These are phyloP conservation scores for Neolamprologus kungweensis DNA, from an alignment of 2,113 vertebrate genomes.

Conservation along the genomic window DNA sequence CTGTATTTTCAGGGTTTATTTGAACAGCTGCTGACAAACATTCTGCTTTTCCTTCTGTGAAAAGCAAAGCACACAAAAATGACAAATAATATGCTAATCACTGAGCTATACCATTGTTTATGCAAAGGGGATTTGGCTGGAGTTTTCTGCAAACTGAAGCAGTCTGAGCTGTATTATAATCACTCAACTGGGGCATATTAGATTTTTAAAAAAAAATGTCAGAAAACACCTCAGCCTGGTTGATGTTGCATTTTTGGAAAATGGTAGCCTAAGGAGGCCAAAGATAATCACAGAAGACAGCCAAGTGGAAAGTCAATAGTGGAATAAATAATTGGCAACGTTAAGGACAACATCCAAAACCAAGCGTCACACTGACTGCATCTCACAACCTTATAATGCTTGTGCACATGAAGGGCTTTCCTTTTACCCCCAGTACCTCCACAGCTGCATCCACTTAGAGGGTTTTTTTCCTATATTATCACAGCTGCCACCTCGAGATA, in stretches of 20 bases:
- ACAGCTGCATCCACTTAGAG: background rate
- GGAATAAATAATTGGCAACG: slow-evolving; percentile 35
- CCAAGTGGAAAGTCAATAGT: slow-evolving; percentile 29
- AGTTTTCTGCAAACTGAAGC: background rate
- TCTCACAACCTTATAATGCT: background rate
- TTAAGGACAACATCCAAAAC: slow-evolving; percentile 30
- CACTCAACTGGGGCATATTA: background rate
- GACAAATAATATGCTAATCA: background rate
- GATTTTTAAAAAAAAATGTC: background rate
- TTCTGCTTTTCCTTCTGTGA: background rate
- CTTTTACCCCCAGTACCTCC: background rate
- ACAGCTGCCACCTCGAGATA: background rate
- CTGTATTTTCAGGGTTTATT: slow-evolving; percentile 14
- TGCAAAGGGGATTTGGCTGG: background rate
- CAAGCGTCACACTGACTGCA: background rate
- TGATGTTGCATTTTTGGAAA: slow-evolving; percentile 7
- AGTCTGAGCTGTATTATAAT: background rate
- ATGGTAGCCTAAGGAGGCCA: background rate
- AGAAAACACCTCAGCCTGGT: slow-evolving; percentile 1
- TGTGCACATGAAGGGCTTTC: background rate
- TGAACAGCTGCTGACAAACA: slow-evolving; percentile 32
- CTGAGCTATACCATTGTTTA: background rate
- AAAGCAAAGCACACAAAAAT: background rate
- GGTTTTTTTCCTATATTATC: background rate
- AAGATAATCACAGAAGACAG: slow-evolving; percentile 15